Conservation (phyloP, 2,113 vertebrate genomes). For the Centropristis striata region DNA sequence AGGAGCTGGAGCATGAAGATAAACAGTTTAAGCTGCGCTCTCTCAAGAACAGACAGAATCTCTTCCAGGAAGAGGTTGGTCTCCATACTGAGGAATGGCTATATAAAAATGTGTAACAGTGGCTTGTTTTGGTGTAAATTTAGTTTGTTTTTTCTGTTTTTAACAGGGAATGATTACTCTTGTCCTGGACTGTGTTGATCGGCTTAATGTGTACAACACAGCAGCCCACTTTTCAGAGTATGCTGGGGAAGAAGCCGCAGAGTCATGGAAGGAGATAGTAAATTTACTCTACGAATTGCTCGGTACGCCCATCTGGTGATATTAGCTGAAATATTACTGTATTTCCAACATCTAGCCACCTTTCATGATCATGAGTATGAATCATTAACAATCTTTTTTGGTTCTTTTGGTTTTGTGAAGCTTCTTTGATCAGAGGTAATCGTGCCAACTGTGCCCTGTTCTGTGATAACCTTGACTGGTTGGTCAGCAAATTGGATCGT, state of each 20-base stretch:
- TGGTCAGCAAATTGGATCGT: slow-evolving; percentile 95
- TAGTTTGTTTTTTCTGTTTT: slow-evolving; percentile 12
- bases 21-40: slow-evolving; percentile 94
- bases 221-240: slow-evolving; percentile 94
- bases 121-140: background rate
- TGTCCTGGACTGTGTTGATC: slow-evolving; percentile 93
- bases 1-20: slow-evolving; percentile 93
- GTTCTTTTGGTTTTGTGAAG: slow-evolving; percentile 70
- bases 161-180: slow-evolving; percentile 92
- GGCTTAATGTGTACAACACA: slow-evolving; percentile 93
- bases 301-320: slow-evolving; percentile 79
- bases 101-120: background rate
- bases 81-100: background rate
- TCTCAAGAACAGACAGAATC: slow-evolving; percentile 93
- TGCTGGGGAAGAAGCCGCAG: slow-evolving; percentile 92
- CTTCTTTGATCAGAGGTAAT: slow-evolving; percentile 93
- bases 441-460: slow-evolving; percentile 94
- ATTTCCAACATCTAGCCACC: background rate
- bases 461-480: slow-evolving; percentile 94
- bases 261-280: slow-evolving; percentile 96
- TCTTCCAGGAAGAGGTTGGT: slow-evolving; percentile 94
- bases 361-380: background rate
- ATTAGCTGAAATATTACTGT: background rate
- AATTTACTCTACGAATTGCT: slow-evolving; percentile 93
- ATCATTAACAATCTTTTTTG: background rate